Evolutionary conservation across 2,888 invertebrate genomes (phyloP), one percentile per base, ranked within the genome.

Genomic region (Leptopterna dolabrata): DNA sequence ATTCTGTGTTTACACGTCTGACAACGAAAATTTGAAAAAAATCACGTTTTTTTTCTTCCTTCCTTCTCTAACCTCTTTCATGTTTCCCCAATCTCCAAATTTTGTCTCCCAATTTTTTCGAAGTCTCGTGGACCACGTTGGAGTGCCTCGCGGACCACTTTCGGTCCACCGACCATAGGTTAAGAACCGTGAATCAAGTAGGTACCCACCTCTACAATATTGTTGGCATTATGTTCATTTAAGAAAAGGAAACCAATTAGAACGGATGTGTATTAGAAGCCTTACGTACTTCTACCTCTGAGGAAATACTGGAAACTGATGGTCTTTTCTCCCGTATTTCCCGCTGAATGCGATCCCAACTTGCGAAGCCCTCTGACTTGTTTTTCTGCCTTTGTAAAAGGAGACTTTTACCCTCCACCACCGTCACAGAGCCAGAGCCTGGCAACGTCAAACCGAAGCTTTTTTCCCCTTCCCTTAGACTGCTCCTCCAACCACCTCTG

Each of bases 361-460:
- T 78, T 45, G 78, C 27, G 27, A 36, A 73, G 41, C 78, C 36
- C 27, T 27, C 45, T 45, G 27, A 27, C 78, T 45, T 45, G 36
- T 78, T 41, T 78, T 78, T 78, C 27, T 78, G 11, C 45, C 45
- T 78, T 78, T 78, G 78, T 78, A 78, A 78, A 45, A 78, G 45
- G 78, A 78, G 41, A 27, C 78, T 45, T 45, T 78, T 78, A 13
- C 78, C 78, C 78, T n/a, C 41, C 78, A 16, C 27, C 19, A 2
- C 73, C 73, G 73, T 73, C 73, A 36, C 41, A 16, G 14, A 3
- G 70, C 29, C 13, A n/a, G 73, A 36, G 19, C 13, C 27, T 11
- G 71, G n/a, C n/a, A 63, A 63, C 63, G 63, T 63, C 63, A 63
- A 73, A 78, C 78, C 14, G 78, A 45, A 3, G 45, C 14, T 41